Evolutionary conservation across 2,888 invertebrate species (phyloP), one percentile per base, ranked within the genome.

Genomic region (Enchytraeus crypticus): DNA sequence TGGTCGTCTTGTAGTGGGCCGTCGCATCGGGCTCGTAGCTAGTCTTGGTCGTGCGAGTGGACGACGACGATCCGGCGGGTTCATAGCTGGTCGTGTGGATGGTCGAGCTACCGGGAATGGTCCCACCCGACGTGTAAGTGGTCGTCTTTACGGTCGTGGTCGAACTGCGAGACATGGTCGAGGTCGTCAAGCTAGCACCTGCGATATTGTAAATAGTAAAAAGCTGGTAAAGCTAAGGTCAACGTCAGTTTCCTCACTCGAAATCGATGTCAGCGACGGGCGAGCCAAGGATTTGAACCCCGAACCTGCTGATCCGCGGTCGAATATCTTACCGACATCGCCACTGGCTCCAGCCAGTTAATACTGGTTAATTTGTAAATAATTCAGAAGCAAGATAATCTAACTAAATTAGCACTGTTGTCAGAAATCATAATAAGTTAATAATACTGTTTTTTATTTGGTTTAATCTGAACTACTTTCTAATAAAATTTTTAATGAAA

Each of bases 1-100:
- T 64, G 53, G 47, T 47, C 30, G 64, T 43, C 45, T 43, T 55
- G 60, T 63, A 60, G 57, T 23, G 30, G 21, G 53, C n/a, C 51
- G 32, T 29, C n/a, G 26, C 26, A 1, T 51, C 53, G 11, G 49
- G 56, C 30, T 49, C 54, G 53, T 59, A 57, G 14, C 14, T 47
- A 23, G 14, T 47, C 5, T 23, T 5, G 11, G 38, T 8, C 38
- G 18, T 18, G 45, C 61, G 54, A 30, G 46, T 47, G 26, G 43
- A 33, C 34, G 61, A 53, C 51, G 47, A 33, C 23, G 27, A 32
- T n/a, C n/a, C n/a, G n/a, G n/a, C n/a, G n/a, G n/a, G n/a, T n/a
- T n/a, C n/a, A 26, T 30, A 38, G 58, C 53, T 59, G 5, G 59
- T 59, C 14, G 59, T 59, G 29, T 59, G 54, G 1, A 53, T 33